Evolutionary conservation across 2,888 invertebrate species (phyloP).

Genomic region (Cyrtodaria siliqua): DNA sequence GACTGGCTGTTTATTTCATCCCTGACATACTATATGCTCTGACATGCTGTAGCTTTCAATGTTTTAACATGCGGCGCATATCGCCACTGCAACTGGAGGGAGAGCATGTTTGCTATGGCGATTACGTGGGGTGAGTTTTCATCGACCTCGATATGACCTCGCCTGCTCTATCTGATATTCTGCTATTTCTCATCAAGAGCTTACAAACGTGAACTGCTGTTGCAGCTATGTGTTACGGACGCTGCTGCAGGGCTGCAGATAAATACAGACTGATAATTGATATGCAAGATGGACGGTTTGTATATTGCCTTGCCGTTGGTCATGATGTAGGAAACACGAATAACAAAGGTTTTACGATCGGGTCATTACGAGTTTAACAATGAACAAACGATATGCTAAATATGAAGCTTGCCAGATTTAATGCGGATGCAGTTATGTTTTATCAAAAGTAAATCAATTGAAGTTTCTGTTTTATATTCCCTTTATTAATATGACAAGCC

Average conservation of each 20-base stretch:
- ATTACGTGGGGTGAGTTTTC: constrained; percentile 59
- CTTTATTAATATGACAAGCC: no score
- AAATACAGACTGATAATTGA: background rate
- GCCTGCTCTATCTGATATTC: constrained; percentile 16
- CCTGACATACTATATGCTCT: background rate
- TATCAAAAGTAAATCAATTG: no score
- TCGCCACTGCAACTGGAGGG: background rate
- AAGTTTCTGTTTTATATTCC: no score
- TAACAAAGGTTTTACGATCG: no score
- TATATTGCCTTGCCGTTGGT: no score
- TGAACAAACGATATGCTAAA: no score
- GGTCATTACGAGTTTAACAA: no score
- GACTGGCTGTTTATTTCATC: constrained; percentile 40
- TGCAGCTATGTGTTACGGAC: no score
- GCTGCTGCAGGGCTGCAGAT: no score
- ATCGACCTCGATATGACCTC: constrained; percentile 51
- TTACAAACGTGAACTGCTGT: background rate
- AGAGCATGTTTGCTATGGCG: constrained; percentile 3
- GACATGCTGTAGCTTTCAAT: constrained; percentile 1
- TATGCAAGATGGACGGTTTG: background rate
- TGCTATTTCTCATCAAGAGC: constrained; percentile 9
- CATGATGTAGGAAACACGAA: no score
- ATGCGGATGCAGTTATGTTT: no score
- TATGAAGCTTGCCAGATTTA: no score
- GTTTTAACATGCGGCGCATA: constrained; percentile 11